Evolutionary conservation across 2,888 invertebrate species (phyloP).

Genomic region (Mayetiola destructor): DNA sequence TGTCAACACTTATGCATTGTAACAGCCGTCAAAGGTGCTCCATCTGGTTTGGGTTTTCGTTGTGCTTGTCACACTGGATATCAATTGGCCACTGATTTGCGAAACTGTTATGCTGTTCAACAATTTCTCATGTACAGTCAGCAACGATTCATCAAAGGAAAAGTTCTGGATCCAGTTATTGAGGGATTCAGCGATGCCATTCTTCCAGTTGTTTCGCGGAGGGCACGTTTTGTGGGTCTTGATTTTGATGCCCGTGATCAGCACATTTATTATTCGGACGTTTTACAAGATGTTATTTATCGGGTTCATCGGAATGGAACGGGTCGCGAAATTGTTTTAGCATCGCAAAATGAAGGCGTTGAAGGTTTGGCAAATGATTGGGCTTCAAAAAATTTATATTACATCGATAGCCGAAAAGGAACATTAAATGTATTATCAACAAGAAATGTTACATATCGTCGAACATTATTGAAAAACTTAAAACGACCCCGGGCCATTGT

Average conservation of each 20-base stretch:
- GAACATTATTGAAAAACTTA: constrained; percentile 71
- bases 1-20: constrained; percentile 92
- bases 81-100: constrained; percentile 54
- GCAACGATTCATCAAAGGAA: constrained; percentile 89
- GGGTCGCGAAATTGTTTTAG: constrained; percentile 73
- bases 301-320: constrained; percentile 65
- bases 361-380: constrained; percentile 92
- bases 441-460: constrained; percentile 64
- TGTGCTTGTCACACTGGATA: constrained; percentile 88
- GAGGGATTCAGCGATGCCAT: constrained; percentile 92
- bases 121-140: constrained; percentile 93
- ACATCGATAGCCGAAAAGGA: constrained; percentile 87
- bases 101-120: constrained; percentile 64
- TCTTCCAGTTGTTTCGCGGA: constrained; percentile 76
- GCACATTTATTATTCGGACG: constrained; percentile 94
- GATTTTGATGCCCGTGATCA: constrained; percentile 85
- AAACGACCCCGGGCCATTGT: constrained; percentile 92
- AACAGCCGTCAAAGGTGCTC: constrained; percentile 51
- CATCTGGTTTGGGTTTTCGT: constrained; percentile 62
- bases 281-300: constrained; percentile 87
- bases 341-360: constrained; percentile 93
- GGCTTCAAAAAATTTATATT: constrained; percentile 89
- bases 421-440: constrained; percentile 86
- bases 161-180: constrained; percentile 71
- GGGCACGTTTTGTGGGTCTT: constrained; percentile 86